Conservation (phyloP, 1,140 invertebrate genomes). For the Gonatopus flavifemur region DNA sequence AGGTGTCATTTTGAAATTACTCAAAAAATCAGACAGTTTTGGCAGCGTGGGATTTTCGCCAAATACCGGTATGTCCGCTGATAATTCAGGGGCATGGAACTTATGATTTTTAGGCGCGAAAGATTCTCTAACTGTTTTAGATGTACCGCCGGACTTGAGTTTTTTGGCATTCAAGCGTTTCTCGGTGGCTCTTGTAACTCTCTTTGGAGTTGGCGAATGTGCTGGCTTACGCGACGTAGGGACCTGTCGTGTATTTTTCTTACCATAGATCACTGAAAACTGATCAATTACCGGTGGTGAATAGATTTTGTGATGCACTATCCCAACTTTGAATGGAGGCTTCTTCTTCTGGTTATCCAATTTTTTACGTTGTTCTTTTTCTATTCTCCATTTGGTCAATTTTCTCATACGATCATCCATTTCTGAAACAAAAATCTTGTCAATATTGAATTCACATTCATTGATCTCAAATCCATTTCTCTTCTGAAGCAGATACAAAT, state of each 20-base stretch:
- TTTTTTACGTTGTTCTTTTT: constrained; percentile 34
- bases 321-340: constrained; percentile 49
- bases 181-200: constrained; percentile 41
- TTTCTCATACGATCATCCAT: constrained; percentile 13
- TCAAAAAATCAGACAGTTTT: no score
- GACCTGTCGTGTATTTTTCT: not conserved
- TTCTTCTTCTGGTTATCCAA: constrained; percentile 36
- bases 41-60: no score
- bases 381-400: constrained; percentile 47
- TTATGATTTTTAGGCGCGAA: constrained; percentile 32
- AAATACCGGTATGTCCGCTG: constrained; percentile 29
- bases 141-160: not conserved
- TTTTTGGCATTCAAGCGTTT: constrained; percentile 40
- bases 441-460: no score
- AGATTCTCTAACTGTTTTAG: constrained; percentile 11
- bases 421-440: not conserved
- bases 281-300: constrained; percentile 31
- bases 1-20: no score
- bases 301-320: constrained; percentile 45
- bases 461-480: no score
- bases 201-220: constrained; percentile 22
- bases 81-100: constrained; percentile 32
- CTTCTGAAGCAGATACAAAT: no score
- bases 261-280: constrained; percentile 2
- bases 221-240: not conserved